Conservation (phyloP, 2,797 vertebrate genomes). For the Pyrocephalus nanus region DNA sequence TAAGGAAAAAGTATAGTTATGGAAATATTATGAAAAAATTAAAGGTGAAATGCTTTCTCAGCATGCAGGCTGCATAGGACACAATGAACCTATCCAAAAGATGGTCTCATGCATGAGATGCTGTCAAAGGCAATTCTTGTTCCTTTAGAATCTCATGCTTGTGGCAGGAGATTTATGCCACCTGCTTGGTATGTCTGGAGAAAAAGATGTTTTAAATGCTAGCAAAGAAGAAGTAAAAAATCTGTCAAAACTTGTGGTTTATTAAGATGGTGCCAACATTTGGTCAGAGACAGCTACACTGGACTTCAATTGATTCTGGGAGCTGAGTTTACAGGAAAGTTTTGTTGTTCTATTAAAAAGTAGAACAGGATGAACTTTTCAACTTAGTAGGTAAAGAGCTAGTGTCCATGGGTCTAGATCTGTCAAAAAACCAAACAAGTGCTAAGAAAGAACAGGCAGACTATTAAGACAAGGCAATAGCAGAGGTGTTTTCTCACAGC, state of each 20-base stretch:
- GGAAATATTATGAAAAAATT: not conserved
- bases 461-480: not conserved
- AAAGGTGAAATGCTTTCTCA: not conserved
- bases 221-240: conserved; percentile 17
- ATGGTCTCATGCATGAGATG: not conserved
- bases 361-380: conserved; percentile 64
- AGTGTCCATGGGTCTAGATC: not conserved
- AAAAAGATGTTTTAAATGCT: not conserved
- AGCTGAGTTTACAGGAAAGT: conserved; percentile 37
- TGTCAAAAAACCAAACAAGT: not conserved
- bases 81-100: not conserved
- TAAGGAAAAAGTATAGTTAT: not conserved
- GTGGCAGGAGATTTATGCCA: not conserved
- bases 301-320: not conserved
- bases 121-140: not conserved
- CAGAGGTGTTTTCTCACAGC: not conserved
- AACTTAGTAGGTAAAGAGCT: conserved; percentile 30
- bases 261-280: conserved; percentile 7
- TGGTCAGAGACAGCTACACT: conserved; percentile 3
- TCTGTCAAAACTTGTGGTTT: not conserved
- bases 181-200: not conserved
- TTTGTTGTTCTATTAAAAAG: conserved; percentile 27
- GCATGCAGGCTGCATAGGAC: not conserved
- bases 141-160: not conserved
- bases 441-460: not conserved